Percentiles rank a stretch among this genome's conserved stretches.
Conservation (phyloP, 2,888 invertebrate species). For the Rhamnusium bicolor region DNA sequence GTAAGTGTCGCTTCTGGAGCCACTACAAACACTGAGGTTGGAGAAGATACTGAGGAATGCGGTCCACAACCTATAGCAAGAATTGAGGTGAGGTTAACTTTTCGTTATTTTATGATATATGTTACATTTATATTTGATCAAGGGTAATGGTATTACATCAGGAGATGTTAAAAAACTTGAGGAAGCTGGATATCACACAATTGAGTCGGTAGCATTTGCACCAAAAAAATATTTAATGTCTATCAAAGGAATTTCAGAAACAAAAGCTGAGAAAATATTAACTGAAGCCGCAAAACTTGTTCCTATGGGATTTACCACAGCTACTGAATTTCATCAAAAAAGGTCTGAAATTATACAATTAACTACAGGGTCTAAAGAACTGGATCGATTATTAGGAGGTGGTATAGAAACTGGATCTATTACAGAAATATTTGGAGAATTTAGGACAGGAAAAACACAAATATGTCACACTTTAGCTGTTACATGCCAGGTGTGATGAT, state of each 20-base stretch:
- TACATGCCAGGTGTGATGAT: conserved; percentile 90
- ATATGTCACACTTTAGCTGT: conserved; percentile 97
- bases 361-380: conserved; percentile 94
- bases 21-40: conserved; percentile 74
- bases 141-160: conserved; percentile 93
- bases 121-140: conserved; percentile 31
- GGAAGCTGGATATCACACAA: conserved; percentile 95
- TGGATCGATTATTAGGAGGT: conserved; percentile 93
- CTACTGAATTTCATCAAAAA: conserved; percentile 95
- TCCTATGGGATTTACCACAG: conserved; percentile 98
- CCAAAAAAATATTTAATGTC: conserved; percentile 91
- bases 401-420: conserved; percentile 99
- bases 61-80: conserved; percentile 82
- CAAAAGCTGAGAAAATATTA: conserved; percentile 95
- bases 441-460: conserved; percentile 97
- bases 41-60: conserved; percentile 71
- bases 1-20: conserved; percentile 70
- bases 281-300: conserved; percentile 93
- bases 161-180: conserved; percentile 94
- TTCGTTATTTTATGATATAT: not conserved
- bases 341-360: conserved; percentile 95
- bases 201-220: conserved; percentile 95
- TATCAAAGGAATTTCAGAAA: conserved; percentile 97
- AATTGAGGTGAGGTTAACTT: conserved; percentile 76
- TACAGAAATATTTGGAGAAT: conserved; percentile 99